Base-by-base conservation (phyloP, 1,140 invertebrate genomes). In the Neodiprion virginianus region DNA sequence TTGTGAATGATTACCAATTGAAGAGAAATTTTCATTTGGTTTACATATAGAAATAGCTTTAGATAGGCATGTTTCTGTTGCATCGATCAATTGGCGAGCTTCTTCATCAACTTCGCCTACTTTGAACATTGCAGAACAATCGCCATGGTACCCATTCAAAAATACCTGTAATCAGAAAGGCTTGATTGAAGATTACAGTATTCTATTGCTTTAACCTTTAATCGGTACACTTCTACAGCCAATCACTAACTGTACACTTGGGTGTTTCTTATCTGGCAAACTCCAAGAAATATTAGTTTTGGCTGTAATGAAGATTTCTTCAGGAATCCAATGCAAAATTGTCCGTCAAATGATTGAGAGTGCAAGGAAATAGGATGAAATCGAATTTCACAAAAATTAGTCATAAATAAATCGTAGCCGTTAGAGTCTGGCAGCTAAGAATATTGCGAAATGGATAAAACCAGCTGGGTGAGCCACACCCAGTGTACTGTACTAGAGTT, bases 111-210 rank as follows among this genome's bases (percentile, higher is more conserved):
- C 94, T 78, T 94, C 86, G 1, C 96, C 97, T 69, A 98, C 91
- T 49, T 93, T 80, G 89, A 94, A 98, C 28, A 96, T 98, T 83
- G 93, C 91, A 23, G 96, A 97, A 83, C 96, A 96, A 88, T 99
- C 97, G 65, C 97, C 97, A 90, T 99, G 97, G 87, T 92, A 96
- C 28, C 95, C 96, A 85, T 96, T 92, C 4, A 91, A 89, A 85
- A 89, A 97, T 5, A 97, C 95, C 96, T 97, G 81, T 65, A 88
- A 86, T 21, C n/a, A 8, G 8, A 61, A 61, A 5, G 53, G n/a
- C 11, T 17, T 8, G 53, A 61, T 8, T 61, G 8, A 61, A 61
- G n/a, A 40, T 40, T 5, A 40, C 28, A 40, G 28, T 40, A 40
- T 3, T 40, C 28, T 40, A 5, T 40, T 5, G 28, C 28, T 40